These are phyloP conservation scores for Arrhopalites spinosus DNA, from an alignment of 2,888 invertebrate species.

Conservation along the genomic window DNA sequence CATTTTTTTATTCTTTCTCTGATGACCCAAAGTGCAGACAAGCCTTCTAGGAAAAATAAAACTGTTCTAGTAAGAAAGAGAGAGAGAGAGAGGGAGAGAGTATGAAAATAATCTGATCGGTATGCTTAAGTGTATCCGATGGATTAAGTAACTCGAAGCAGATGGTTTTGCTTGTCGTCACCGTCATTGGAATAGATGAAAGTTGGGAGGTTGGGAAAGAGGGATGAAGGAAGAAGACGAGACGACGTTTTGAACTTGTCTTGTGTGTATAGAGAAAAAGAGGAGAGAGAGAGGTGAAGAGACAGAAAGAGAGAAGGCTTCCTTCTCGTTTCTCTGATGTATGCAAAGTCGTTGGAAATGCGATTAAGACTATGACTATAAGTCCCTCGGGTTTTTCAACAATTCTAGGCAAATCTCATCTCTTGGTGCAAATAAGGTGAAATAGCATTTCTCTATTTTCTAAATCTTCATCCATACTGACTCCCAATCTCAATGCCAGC, in stretches of 20 bases:
- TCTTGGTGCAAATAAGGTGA: not conserved
- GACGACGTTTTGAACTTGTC: too few species aligned
- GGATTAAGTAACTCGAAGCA: not conserved
- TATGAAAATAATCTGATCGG: not conserved
- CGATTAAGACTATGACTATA: not conserved
- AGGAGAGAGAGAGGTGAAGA: not conserved
- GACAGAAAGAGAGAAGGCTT: not conserved
- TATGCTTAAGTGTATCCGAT: constrained; percentile 4
- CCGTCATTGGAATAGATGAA: not conserved
- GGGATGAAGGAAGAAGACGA: too few species aligned
- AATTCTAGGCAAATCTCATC: not conserved
- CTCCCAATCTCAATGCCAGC: too few species aligned
- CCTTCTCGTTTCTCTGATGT: not conserved
- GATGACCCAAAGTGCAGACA: too few species aligned
- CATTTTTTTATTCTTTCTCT: too few species aligned
- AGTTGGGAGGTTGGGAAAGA: too few species aligned
- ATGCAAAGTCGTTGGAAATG: constrained; percentile 2
- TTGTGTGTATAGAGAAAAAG: too few species aligned
- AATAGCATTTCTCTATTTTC: not conserved
- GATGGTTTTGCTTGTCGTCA: constrained; percentile 4
- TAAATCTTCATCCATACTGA: too few species aligned
- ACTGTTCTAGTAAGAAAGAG: too few species aligned
- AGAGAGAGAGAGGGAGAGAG: too few species aligned
- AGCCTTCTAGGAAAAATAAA: too few species aligned
- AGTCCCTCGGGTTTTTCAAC: constrained; percentile 3